phyloP scores from a whole-genome alignment of 2,797 vertebrate genomes.

The Octomys mimax region DNA sequence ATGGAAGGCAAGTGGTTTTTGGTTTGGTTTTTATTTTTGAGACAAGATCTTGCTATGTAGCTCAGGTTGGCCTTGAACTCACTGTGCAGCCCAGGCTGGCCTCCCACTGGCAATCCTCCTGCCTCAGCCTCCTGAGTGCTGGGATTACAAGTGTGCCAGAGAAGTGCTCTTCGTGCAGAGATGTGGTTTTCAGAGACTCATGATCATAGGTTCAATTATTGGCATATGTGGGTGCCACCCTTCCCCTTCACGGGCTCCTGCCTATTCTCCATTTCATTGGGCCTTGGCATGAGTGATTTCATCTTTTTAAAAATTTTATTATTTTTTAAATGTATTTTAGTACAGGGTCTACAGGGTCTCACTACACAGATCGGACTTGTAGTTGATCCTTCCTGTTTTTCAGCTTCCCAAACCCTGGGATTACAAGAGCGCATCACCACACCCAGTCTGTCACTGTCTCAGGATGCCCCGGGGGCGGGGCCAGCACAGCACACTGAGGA shows the following conservation, averaged over 20 bases:
- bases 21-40: not conserved
- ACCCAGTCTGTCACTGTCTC: too few species aligned
- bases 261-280: not conserved
- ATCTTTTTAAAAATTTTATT: too few species aligned
- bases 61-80: not conserved
- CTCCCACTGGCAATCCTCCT: not conserved
- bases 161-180: not conserved
- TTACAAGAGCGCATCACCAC: too few species aligned
- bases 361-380: too few species aligned
- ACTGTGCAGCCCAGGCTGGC: not conserved
- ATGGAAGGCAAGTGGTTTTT: not conserved
- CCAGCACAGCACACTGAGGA: too few species aligned
- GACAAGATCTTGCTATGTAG: not conserved
- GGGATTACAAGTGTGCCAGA: not conserved
- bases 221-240: not conserved
- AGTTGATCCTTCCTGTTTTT: too few species aligned
- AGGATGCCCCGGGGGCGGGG: too few species aligned
- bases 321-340: too few species aligned
- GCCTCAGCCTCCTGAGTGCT: not conserved
- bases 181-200: not conserved
- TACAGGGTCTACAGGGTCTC: too few species aligned
- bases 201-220: not conserved
- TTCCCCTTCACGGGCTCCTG: not conserved
- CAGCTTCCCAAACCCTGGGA: too few species aligned
- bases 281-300: not conserved